phyloP scores from a whole-genome alignment of 2,113 vertebrate species.

The Leucoraja erinaceus region DNA sequence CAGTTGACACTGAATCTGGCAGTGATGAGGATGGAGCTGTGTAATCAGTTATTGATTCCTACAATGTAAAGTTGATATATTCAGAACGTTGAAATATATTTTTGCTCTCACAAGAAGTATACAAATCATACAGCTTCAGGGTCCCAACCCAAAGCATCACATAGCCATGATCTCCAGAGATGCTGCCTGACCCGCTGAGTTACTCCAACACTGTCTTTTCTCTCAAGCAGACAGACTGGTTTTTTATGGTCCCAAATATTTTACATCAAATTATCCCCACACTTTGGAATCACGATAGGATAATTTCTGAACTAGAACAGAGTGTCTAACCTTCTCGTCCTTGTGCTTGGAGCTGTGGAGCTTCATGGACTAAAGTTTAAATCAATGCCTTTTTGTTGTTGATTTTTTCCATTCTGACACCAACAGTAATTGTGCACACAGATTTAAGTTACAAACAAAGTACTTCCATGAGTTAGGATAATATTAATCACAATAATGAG shows the following conservation, averaged over 20 bases:
- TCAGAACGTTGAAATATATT: neutral
- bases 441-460: neutral
- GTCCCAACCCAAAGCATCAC: no score
- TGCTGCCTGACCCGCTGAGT: no score
- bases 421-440: neutral
- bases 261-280: neutral
- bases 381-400: neutral
- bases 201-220: no score
- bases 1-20: slow-evolving; percentile 81
- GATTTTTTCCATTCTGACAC: neutral
- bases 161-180: no score
- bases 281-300: neutral
- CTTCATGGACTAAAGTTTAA: neutral
- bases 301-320: neutral
- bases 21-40: slow-evolving; percentile 86
- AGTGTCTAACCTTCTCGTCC: neutral
- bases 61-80: slow-evolving; percentile 39
- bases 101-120: neutral
- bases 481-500: no score
- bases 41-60: slow-evolving; percentile 97
- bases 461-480: no score
- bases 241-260: neutral
- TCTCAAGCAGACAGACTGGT: neutral
- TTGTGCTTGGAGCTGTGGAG: neutral
- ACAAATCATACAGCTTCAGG: neutral